Conservation (phyloP, 2,888 invertebrate genomes). For the Drosophila cognata region DNA sequence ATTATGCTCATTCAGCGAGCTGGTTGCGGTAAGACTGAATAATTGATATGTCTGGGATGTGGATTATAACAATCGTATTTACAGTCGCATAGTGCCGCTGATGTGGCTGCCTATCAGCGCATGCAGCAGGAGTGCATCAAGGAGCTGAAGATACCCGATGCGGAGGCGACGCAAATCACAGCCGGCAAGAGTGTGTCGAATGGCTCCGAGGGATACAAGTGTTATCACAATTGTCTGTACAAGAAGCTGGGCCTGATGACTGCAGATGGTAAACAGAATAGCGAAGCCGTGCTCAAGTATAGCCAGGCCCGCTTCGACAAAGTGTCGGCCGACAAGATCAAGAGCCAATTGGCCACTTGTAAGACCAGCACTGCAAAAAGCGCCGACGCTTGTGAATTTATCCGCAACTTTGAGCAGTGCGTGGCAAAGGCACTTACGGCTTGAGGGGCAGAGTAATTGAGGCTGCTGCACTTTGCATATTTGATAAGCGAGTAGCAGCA, state of each 20-base stretch:
- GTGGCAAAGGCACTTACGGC: slow-evolving; percentile 53
- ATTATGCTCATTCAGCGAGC: slow-evolving; percentile 23
- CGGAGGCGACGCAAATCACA: slow-evolving; percentile 47
- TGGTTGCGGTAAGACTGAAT: slow-evolving; percentile 32
- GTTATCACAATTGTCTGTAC: slow-evolving; percentile 63
- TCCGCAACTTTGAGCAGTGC: slow-evolving; percentile 57
- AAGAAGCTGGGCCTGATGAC: slow-evolving; percentile 57
- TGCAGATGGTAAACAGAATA: slow-evolving; percentile 38
- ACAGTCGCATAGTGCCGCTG: slow-evolving; percentile 53
- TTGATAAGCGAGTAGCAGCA: slow-evolving; percentile 40
- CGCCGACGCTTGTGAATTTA: slow-evolving; percentile 41
- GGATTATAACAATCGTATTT: not conserved
- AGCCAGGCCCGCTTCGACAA: slow-evolving; percentile 38
- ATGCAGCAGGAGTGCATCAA: slow-evolving; percentile 63
- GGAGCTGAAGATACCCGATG: slow-evolving; percentile 47
- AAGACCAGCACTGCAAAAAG: slow-evolving; percentile 19
- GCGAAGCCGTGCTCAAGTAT: slow-evolving; percentile 49
- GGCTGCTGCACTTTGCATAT: slow-evolving; percentile 37
- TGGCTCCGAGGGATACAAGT: slow-evolving; percentile 58
- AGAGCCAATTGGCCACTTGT: slow-evolving; percentile 42
- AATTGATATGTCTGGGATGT: too few species aligned
- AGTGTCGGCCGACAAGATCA: slow-evolving; percentile 55
- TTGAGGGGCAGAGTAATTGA: slow-evolving; percentile 17
- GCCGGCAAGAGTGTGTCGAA: slow-evolving; percentile 48
- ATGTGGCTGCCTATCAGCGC: slow-evolving; percentile 50